phyloP scores from a whole-genome alignment of 2,888 invertebrate genomes.

The Trichogramma dendrolimi region DNA sequence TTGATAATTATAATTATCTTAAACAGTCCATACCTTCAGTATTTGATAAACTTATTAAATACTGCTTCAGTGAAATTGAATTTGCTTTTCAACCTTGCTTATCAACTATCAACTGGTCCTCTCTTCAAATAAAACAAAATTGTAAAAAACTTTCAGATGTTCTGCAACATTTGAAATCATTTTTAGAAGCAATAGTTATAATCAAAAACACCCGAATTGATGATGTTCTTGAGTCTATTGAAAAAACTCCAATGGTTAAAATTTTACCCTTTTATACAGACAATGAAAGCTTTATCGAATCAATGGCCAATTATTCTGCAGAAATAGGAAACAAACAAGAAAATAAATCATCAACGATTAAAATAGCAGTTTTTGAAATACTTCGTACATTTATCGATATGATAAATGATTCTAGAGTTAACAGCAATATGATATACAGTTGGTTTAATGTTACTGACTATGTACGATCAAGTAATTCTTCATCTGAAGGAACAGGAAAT shows the following conservation, averaged over 20 bases:
- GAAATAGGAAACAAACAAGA: slow-evolving; percentile 56
- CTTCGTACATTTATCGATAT: slow-evolving; percentile 71
- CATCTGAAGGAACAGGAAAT: no score
- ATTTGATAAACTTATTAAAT: slow-evolving; percentile 67
- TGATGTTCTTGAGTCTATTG: slow-evolving; percentile 63
- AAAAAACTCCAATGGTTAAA: slow-evolving; percentile 61
- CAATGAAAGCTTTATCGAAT: slow-evolving; percentile 61
- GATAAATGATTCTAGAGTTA: slow-evolving; percentile 58
- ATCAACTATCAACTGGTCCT: slow-evolving; percentile 77
- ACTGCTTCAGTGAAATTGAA: slow-evolving; percentile 66
- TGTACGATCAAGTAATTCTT: no score
- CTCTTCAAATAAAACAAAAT: slow-evolving; percentile 66
- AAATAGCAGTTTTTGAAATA: slow-evolving; percentile 72
- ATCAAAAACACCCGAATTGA: slow-evolving; percentile 74
- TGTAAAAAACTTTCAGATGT: slow-evolving; percentile 58
- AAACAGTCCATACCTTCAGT: slow-evolving; percentile 60
- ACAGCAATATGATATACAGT: slow-evolving; percentile 29
- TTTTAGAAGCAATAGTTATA: slow-evolving; percentile 67
- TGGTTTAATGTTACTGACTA: no score
- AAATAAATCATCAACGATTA: slow-evolving; percentile 63
- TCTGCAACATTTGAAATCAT: slow-evolving; percentile 63
- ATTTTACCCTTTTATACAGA: slow-evolving; percentile 62
- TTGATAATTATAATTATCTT: slow-evolving; percentile 60
- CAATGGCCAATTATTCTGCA: slow-evolving; percentile 59
- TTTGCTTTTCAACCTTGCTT: slow-evolving; percentile 71